Evolutionary conservation across 2,113 vertebrate genomes (phyloP).

Genomic region (Ammodytes marinus): DNA sequence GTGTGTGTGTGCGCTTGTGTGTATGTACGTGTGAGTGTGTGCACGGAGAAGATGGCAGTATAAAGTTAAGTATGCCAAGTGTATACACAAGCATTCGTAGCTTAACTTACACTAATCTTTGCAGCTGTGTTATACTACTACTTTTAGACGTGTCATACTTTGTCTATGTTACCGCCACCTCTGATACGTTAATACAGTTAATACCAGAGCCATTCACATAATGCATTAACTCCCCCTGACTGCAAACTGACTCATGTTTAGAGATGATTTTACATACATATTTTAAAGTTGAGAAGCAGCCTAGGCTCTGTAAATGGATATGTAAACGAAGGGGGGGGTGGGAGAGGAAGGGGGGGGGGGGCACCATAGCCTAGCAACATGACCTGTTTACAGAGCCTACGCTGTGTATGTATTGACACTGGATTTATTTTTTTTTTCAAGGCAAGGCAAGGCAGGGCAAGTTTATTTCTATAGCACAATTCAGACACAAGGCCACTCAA

Average conservation of each 20-base stretch:
- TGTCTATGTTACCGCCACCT: background rate
- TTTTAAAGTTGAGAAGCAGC: too few species aligned
- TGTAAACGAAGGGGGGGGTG: too few species aligned
- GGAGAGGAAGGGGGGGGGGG: too few species aligned
- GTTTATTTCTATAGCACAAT: too few species aligned
- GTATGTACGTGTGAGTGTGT: background rate
- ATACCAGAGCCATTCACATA: background rate
- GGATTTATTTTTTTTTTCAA: too few species aligned
- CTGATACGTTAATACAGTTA: background rate
- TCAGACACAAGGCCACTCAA: too few species aligned
- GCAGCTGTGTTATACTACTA: background rate
- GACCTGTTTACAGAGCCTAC: too few species aligned
- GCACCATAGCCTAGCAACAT: too few species aligned
- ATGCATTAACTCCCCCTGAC: slow-evolving; percentile 3
- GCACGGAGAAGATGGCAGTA: background rate
- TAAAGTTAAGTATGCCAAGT: background rate
- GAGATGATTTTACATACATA: background rate
- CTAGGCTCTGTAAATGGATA: too few species aligned
- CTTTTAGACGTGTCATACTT: background rate
- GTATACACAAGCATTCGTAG: background rate
- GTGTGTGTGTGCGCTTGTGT: too few species aligned
- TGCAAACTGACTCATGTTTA: background rate
- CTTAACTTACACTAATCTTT: background rate
- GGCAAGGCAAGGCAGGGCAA: too few species aligned
- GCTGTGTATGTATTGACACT: too few species aligned